Base-by-base conservation (phyloP, 1,140 invertebrate genomes). In the Eupeodes corollae region DNA sequence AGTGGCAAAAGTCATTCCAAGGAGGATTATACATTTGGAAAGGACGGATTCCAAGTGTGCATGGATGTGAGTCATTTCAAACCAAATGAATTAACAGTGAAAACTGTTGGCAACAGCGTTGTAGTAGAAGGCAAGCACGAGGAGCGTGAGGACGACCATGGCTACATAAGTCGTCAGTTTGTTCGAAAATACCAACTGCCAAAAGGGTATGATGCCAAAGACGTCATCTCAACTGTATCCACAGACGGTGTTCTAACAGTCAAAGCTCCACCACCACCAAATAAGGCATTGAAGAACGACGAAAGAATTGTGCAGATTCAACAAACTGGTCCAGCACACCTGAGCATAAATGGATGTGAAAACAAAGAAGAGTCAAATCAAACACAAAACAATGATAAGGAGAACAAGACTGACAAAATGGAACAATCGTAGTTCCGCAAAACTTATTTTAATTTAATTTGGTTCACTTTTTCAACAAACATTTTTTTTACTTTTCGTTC, bases 31-130 rank as follows among this genome's bases (percentile, higher is more conserved):
- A 49, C 53, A 2, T 40, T 68, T 15, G 73, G 78, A 47, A 78
- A 78, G 31, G 73, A 80, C 33, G 73, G 74, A 6, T 82, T 80
- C 52, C 76, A 86, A 61, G 78, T 84, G 0, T 79, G 77, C 52
- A 63, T 89, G 58, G 88, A 93, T 61, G 86, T 94, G 1, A 80
- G 86, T 34, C 87, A 92, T 53, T 94, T 93, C 62, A 71, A 78
- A 33, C 87, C 89, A 0, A 80, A 84, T 39, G 89, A 93, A 62
- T 80, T 94, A 11, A 75, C 76, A 6, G 86, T 94, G 1, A 89
- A 87, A 61, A 84, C 82, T 0, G 77, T 80, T 3, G 84, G 88
- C 42, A 80, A 80, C 38, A 74, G 68, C 5, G 70, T 86, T 1
- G 59, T 83, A 2, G 72, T 87, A 1, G 78, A 84, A 52, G 83